These are phyloP conservation scores for Tetrapedia diversipes DNA, from an alignment of 2,888 invertebrate species.

Conservation along the genomic window DNA sequence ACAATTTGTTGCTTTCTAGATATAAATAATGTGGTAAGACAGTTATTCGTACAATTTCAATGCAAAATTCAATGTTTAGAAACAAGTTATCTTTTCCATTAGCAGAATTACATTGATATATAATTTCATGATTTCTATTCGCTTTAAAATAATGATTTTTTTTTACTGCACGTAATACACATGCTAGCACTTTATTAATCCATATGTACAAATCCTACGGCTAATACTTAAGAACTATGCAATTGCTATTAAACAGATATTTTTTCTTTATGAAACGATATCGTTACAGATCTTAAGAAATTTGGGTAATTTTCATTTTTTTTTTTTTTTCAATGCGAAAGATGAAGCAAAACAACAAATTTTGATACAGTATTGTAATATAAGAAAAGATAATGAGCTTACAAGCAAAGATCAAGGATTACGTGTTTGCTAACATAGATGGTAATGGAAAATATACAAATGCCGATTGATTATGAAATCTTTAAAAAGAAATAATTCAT, in stretches of 20 bases:
- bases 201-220: slow-evolving; percentile 50
- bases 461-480: slow-evolving; percentile 30
- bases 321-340: not conserved
- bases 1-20: too few species aligned
- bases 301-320: not conserved
- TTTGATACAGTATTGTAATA: not conserved
- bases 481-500: not conserved
- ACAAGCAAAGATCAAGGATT: slow-evolving; percentile 10
- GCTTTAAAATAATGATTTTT: slow-evolving; percentile 15
- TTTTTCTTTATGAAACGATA: slow-evolving; percentile 3
- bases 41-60: not conserved
- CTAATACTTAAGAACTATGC: slow-evolving; percentile 21
- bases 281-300: not conserved
- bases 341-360: slow-evolving; percentile 51
- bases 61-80: slow-evolving; percentile 11
- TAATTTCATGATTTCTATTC: slow-evolving; percentile 33
- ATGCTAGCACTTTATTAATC: slow-evolving; percentile 18
- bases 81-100: slow-evolving; percentile 3
- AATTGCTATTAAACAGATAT: slow-evolving; percentile 10
- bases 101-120: slow-evolving; percentile 23
- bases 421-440: slow-evolving; percentile 6
- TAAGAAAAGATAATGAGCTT: slow-evolving; percentile 19
- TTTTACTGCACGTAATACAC: slow-evolving; percentile 17
- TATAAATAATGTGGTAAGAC: too few species aligned
- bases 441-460: slow-evolving; percentile 50